Percentiles rank a stretch among this genome's conserved stretches.
These are phyloP conservation scores for Eugnorisma glareosa DNA, from an alignment of 2,888 invertebrate species.

Conservation along the genomic window DNA sequence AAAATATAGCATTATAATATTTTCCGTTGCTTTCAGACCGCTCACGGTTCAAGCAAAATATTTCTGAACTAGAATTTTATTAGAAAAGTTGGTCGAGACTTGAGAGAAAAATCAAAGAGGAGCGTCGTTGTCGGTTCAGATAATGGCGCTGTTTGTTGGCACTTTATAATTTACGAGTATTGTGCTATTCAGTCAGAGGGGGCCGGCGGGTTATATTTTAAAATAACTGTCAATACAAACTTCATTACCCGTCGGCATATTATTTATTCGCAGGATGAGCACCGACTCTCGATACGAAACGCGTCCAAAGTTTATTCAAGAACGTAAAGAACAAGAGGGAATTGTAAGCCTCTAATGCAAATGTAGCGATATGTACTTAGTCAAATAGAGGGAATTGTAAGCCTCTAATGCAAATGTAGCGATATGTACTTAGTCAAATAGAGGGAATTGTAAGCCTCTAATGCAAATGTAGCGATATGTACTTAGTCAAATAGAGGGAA, in stretches of 20 bases:
- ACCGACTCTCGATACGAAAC: conserved; percentile 54
- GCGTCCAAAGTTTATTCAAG: conserved; percentile 69
- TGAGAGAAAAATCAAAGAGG: conserved; percentile 36
- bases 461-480: conserved; percentile 75
- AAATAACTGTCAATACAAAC: conserved; percentile 68
- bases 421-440: conserved; percentile 76
- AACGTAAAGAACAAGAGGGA: conserved; percentile 73
- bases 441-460: conserved; percentile 74
- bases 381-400: conserved; percentile 76
- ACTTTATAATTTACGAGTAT: conserved; percentile 58
- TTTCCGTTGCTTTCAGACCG: neutral
- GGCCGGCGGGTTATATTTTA: conserved; percentile 50
- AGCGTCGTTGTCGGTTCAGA: conserved; percentile 30
- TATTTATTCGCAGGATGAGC: conserved; percentile 68
- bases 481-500: conserved; percentile 75
- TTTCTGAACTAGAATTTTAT: conserved; percentile 60
- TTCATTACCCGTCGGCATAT: conserved; percentile 66
- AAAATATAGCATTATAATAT: neutral
- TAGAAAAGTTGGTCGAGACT: conserved; percentile 48
- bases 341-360: conserved; percentile 76
- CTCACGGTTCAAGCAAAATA: conserved; percentile 29
- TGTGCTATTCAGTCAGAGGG: conserved; percentile 47
- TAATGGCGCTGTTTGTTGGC: conserved; percentile 46
- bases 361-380: conserved; percentile 75
- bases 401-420: conserved; percentile 75